phyloP scores from a whole-genome alignment of 1,140 invertebrate genomes.

The Cepaea nemoralis region DNA sequence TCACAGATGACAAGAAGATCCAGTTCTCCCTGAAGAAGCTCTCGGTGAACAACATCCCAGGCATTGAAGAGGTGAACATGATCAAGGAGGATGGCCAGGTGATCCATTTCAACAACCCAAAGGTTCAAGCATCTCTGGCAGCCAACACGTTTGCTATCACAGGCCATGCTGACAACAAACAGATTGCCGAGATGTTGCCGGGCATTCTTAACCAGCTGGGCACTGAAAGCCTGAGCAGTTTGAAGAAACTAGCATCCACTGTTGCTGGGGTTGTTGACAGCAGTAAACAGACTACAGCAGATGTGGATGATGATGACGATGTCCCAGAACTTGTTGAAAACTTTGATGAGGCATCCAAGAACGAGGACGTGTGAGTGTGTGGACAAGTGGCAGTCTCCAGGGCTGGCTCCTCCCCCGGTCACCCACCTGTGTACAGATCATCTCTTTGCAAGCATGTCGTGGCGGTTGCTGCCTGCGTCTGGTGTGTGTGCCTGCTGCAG shows the following conservation, averaged over 20 bases:
- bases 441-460: too few species aligned
- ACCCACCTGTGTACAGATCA: too few species aligned
- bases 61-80: constrained; percentile 99
- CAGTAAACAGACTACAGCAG: too few species aligned
- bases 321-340: too few species aligned
- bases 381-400: too few species aligned
- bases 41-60: constrained; percentile 96
- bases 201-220: constrained; percentile 96
- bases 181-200: constrained; percentile 96
- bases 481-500: too few species aligned
- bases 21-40: constrained; percentile 98
- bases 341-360: too few species aligned
- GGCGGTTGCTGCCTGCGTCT: too few species aligned
- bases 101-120: constrained; percentile 99
- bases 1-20: constrained; percentile 99
- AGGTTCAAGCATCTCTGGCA: constrained; percentile 97
- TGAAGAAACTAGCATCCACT: constrained; percentile 87
- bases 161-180: constrained; percentile 97
- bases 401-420: too few species aligned
- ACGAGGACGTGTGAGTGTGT: too few species aligned
- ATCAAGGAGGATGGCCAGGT: constrained; percentile 99
- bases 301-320: too few species aligned
- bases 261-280: constrained; percentile 53
- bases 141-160: constrained; percentile 99
- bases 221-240: constrained; percentile 90